These are phyloP conservation scores for Ferdinandea cuprea DNA, from an alignment of 2,888 invertebrate species.

Conservation along the genomic window DNA sequence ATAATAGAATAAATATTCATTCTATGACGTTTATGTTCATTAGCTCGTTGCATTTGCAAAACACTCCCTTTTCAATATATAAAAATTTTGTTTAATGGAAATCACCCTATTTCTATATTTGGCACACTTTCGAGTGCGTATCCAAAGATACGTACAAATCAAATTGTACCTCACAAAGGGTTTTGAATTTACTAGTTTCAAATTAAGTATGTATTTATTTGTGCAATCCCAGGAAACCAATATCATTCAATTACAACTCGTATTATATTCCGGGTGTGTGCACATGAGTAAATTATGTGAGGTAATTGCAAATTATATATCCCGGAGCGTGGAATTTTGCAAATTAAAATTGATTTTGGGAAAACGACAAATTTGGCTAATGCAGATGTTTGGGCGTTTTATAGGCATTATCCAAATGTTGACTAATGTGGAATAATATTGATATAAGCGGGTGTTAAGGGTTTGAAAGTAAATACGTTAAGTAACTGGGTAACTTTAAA, in stretches of 20 bases:
- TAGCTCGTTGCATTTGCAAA: conserved; percentile 1
- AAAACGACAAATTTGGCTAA: background rate
- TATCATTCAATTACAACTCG: conserved; percentile 8
- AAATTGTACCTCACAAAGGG: conserved; percentile 9
- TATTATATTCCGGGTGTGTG: background rate
- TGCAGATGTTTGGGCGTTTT: background rate
- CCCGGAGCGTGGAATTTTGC: conserved; percentile 9
- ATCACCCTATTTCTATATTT: conserved; percentile 1
- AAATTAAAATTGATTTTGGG: conserved; percentile 1
- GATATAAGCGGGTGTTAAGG: too few species aligned
- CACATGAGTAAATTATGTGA: conserved; percentile 6
- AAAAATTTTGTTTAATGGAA: too few species aligned
- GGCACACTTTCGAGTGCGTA: conserved; percentile 6
- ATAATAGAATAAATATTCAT: background rate
- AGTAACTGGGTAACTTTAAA: too few species aligned
- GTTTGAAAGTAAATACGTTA: too few species aligned
- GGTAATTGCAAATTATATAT: conserved; percentile 19
- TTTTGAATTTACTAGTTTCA: background rate
- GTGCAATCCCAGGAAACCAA: conserved; percentile 6
- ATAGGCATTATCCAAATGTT: background rate
- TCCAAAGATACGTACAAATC: background rate
- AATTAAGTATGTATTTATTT: conserved; percentile 1
- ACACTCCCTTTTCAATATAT: background rate
- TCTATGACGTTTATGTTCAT: conserved; percentile 3
- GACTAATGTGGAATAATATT: too few species aligned